Evolutionary conservation across 2,113 vertebrate species (phyloP).

Genomic region (Gadus chalcogrammus): DNA sequence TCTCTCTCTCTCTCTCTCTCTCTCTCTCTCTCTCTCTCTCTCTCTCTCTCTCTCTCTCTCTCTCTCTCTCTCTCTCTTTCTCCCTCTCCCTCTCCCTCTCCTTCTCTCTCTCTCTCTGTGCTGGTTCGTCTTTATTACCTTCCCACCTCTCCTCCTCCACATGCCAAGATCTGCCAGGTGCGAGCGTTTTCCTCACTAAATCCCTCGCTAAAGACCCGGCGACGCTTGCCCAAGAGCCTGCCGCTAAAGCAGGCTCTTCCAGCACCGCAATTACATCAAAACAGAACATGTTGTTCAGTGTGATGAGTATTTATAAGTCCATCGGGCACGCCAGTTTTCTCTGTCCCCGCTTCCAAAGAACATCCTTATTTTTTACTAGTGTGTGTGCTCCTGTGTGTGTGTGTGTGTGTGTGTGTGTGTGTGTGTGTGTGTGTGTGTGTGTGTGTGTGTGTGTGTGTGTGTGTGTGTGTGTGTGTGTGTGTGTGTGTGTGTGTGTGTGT

Average conservation of each 20-base stretch:
- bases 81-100: conserved; percentile 23
- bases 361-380: conserved; percentile 50
- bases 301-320: conserved; percentile 66
- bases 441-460: too few relatives aligned
- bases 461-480: too few relatives aligned
- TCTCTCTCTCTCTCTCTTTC: conserved; percentile 14
- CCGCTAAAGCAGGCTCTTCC: conserved; percentile 60
- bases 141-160: conserved; percentile 21
- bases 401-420: neutral
- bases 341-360: conserved; percentile 62
- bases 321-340: conserved; percentile 54
- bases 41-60: conserved; percentile 10
- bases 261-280: conserved; percentile 67
- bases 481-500: too few relatives aligned
- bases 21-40: conserved; percentile 10
- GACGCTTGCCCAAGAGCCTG: conserved; percentile 56
- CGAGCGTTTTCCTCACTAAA: conserved; percentile 56
- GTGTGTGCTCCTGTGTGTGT: neutral
- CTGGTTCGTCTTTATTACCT: neutral
- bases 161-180: conserved; percentile 54
- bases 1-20: conserved; percentile 2
- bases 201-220: conserved; percentile 55
- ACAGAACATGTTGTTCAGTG: conserved; percentile 65
- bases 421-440: too few relatives aligned
- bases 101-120: conserved; percentile 11